These are phyloP conservation scores for Oceanodroma leucorhoa DNA, from an alignment of 2,797 vertebrate genomes.

Conservation along the genomic window DNA sequence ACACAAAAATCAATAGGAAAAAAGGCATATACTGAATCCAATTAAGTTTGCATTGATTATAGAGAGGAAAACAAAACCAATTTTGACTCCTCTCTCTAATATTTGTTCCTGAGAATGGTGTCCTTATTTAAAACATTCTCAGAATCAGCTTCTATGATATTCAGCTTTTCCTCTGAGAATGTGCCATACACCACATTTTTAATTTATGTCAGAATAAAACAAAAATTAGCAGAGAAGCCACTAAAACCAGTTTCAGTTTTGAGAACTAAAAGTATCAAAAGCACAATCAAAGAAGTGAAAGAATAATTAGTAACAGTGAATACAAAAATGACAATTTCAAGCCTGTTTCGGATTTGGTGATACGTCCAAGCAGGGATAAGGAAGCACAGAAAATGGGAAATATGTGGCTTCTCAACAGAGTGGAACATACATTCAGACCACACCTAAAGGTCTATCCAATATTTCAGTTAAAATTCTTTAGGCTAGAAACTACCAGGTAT, in stretches of 20 bases:
- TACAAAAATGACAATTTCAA: background rate
- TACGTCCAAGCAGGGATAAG: background rate
- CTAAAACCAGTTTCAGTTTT: background rate
- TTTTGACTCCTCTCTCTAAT: background rate
- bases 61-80: background rate
- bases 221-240: background rate
- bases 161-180: background rate
- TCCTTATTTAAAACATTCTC: background rate
- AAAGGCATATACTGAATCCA: background rate
- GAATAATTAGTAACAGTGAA: background rate
- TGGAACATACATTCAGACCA: background rate
- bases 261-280: background rate
- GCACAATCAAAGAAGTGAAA: background rate
- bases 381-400: background rate
- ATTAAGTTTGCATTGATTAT: slow-evolving; percentile 45
- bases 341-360: background rate
- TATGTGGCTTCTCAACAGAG: background rate
- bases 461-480: background rate
- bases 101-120: background rate
- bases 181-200: background rate
- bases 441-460: background rate
- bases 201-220: background rate
- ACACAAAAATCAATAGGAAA: slow-evolving; percentile 15
- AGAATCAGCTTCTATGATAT: background rate
- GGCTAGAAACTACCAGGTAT: background rate